Evolutionary conservation across 2,797 vertebrate genomes (phyloP), one percentile per base, ranked within the genome.

Genomic region (Hippocampus kuda): DNA sequence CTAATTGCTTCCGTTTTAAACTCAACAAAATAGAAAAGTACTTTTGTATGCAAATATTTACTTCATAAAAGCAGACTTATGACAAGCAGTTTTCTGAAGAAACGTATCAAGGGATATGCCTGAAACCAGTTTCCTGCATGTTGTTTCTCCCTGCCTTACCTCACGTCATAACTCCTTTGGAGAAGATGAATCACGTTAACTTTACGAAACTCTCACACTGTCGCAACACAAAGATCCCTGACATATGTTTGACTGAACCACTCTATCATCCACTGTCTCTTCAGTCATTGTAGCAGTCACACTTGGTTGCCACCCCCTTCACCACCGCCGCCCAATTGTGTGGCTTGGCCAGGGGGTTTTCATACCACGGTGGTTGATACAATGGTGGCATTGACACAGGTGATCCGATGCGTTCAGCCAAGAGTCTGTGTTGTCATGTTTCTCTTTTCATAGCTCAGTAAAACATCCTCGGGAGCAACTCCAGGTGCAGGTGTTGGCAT

Each of bases 361-460:
- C 74, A 83, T 71, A 76, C 70, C 68, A 68, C 65, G 11, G 73
- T 69, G 83, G 79, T 75, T 75, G 69, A 83, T 75, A 88, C 86
- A 89, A 87, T 87, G 81, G 86, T 72, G 71, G 84, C 86, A 88
- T 89, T 90, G 84, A 89, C 79, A 81, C 84, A 87, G 84, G 87
- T 88, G 88, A 90, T 88, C 82, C 13, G 27, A 79, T 72, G 81
- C 68, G 34, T 86, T 86, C 77, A 88, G 81, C 75, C 69, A 65
- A 69, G 75, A 81, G 78, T 80, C 76, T 77, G 66, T 10, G 60
- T 79, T 79, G 69, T 66, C 78, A 73, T 78, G 73, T 84, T 85
- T 82, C 80, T 76, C 72, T 79, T 86, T 87, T 84, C 81, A 82
- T 79, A 78, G 78, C 73, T 76, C 72, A 85, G 79, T 84, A 73